These are phyloP conservation scores for Dryas iulia DNA, from an alignment of 1,140 invertebrate species.

Conservation along the genomic window DNA sequence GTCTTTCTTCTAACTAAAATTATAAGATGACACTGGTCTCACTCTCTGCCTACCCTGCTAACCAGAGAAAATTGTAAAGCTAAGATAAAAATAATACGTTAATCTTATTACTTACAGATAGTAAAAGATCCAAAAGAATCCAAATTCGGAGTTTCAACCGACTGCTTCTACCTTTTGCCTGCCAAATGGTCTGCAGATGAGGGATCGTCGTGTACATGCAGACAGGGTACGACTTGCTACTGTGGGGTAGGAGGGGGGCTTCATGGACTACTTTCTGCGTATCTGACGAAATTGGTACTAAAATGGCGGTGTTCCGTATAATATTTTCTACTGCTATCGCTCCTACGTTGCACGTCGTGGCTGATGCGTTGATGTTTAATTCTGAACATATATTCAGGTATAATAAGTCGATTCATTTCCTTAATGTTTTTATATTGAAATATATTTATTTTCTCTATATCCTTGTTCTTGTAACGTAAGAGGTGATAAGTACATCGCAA, in stretches of 20 bases:
- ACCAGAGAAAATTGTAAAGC: no score
- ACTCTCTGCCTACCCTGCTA: no score
- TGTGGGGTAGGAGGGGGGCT: background rate
- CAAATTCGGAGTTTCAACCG: background rate
- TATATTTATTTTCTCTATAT: no score
- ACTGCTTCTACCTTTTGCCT: background rate
- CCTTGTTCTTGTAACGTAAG: no score
- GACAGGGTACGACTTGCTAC: background rate
- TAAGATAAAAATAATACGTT: background rate
- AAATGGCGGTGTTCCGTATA: slow-evolving; percentile 14
- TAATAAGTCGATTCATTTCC: no score
- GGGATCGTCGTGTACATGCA: background rate
- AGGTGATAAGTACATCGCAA: no score
- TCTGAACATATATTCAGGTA: slow-evolving; percentile 50
- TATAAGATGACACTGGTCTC: no score
- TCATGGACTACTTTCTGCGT: background rate
- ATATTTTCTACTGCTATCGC: slow-evolving; percentile 46
- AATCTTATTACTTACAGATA: background rate
- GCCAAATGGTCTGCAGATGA: background rate
- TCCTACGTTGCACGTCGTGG: slow-evolving; percentile 45
- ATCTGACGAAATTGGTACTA: background rate
- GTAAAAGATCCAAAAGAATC: background rate
- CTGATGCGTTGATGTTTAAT: slow-evolving; percentile 47
- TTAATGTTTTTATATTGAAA: no score
- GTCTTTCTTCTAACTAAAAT: no score